A percentile compares a stretch with the other conserved stretches of the same genome.
phyloP scores from a whole-genome alignment of 2,888 invertebrate genomes.

The Creontiades dilutus region DNA sequence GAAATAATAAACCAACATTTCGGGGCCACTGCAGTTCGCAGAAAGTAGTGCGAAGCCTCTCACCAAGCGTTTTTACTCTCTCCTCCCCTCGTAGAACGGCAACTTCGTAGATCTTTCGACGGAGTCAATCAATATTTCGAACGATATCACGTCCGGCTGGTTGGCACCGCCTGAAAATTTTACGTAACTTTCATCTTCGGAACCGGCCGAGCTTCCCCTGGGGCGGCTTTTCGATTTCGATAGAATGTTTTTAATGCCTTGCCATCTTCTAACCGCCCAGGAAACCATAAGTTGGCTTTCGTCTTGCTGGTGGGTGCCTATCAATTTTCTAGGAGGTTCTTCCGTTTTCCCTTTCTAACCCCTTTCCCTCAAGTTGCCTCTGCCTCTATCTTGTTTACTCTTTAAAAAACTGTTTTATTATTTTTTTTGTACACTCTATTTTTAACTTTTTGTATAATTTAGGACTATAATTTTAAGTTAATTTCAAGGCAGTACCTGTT shows the following conservation, averaged over 20 bases:
- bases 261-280: background rate
- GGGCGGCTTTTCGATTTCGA: slow-evolving; percentile 28
- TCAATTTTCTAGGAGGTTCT: background rate
- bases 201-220: slow-evolving; percentile 5
- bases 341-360: slow-evolving; percentile 22
- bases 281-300: slow-evolving; percentile 5
- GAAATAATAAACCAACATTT: too few species aligned
- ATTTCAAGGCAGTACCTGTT: too few species aligned
- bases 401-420: background rate
- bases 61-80: too few species aligned
- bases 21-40: too few species aligned
- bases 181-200: slow-evolving; percentile 10
- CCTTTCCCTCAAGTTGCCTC: background rate
- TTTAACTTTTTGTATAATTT: too few species aligned
- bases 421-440: too few species aligned
- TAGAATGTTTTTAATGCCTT: slow-evolving; percentile 4
- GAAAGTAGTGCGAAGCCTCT: too few species aligned
- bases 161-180: background rate
- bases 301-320: background rate
- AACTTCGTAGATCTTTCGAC: too few species aligned
- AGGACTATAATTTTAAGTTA: too few species aligned
- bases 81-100: too few species aligned
- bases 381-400: background rate
- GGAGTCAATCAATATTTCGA: too few species aligned
- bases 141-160: background rate